These are phyloP conservation scores for Telmatherina bonti DNA, from an alignment of 2,797 vertebrate genomes.

Conservation along the genomic window DNA sequence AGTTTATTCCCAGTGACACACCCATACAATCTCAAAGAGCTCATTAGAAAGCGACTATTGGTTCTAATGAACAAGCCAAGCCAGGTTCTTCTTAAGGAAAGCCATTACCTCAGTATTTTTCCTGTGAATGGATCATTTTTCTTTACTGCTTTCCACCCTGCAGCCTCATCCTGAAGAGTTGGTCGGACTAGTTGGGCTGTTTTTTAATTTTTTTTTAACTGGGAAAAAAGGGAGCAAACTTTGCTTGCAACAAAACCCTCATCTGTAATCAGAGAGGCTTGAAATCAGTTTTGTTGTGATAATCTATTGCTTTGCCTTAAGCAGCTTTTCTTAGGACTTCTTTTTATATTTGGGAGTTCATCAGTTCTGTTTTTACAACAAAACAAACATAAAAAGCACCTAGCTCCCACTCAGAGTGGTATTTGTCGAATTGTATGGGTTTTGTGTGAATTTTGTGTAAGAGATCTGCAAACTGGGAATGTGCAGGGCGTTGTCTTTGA, in stretches of 20 bases:
- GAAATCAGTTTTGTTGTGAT: not conserved
- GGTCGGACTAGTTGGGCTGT: not conserved
- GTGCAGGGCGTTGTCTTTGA: constrained; percentile 76
- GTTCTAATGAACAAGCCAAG: constrained; percentile 57
- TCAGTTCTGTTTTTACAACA: too few species aligned
- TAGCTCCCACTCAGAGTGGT: not conserved
- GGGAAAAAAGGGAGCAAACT: not conserved
- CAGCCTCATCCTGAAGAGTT: not conserved
- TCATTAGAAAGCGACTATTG: constrained; percentile 12
- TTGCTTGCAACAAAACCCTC: not conserved
- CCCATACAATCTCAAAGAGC: constrained; percentile 10
- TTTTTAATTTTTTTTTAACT: not conserved
- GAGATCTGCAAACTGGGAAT: constrained; percentile 57
- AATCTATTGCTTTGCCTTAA: not conserved
- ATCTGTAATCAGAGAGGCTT: not conserved
- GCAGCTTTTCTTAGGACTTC: constrained; percentile 27
- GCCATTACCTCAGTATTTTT: constrained; percentile 22
- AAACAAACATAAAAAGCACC: too few species aligned
- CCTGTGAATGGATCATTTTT: constrained; percentile 8
- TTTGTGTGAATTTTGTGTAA: constrained; percentile 6
- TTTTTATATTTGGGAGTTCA: not conserved
- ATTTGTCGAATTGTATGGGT: not conserved
- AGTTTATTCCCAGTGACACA: constrained; percentile 18
- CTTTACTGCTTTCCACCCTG: not conserved
- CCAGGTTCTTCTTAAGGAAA: constrained; percentile 52